These are phyloP conservation scores for Antennarius striatus DNA, from an alignment of 2,113 vertebrate species.

Conservation along the genomic window DNA sequence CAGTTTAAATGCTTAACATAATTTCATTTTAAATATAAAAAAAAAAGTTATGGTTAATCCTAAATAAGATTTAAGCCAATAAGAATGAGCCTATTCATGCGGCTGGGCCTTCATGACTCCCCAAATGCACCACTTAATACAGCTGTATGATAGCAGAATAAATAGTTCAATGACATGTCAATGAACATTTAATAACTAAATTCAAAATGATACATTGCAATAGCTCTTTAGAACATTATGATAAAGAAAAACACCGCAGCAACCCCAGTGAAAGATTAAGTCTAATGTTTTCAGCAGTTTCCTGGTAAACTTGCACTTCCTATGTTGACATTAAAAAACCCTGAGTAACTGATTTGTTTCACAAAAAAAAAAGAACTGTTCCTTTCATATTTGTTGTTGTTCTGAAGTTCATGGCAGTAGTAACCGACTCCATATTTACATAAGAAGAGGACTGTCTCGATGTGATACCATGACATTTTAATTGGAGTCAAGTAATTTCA, in stretches of 20 bases:
- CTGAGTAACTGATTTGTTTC: constrained; percentile 78
- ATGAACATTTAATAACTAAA: constrained; percentile 46
- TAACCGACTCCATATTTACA: constrained; percentile 39
- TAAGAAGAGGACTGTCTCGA: constrained; percentile 26
- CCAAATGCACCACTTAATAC: constrained; percentile 50
- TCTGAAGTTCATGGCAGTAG: constrained; percentile 55
- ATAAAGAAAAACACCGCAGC: constrained; percentile 44
- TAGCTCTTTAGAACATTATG: constrained; percentile 54
- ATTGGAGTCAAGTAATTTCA: constrained; percentile 43
- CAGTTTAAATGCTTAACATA: constrained; percentile 9
- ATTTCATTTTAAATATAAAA: constrained; percentile 5
- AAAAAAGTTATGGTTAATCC: constrained; percentile 27
- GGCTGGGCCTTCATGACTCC: constrained; percentile 34
- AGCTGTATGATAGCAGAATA: constrained; percentile 70
- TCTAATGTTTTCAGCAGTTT: constrained; percentile 71
- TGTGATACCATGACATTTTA: constrained; percentile 33
- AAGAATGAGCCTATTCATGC: constrained; percentile 27
- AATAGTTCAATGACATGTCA: constrained; percentile 69
- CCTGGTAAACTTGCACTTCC: constrained; percentile 62
- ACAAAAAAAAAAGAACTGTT: constrained; percentile 53
- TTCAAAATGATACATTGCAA: constrained; percentile 49
- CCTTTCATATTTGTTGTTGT: constrained; percentile 21
- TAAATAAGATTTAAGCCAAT: constrained; percentile 30
- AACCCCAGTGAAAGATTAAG: constrained; percentile 67
- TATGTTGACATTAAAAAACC: constrained; percentile 80